Evolutionary conservation across 2,113 vertebrate genomes (phyloP).

Genomic region (Beaufortia kweichowensis): DNA sequence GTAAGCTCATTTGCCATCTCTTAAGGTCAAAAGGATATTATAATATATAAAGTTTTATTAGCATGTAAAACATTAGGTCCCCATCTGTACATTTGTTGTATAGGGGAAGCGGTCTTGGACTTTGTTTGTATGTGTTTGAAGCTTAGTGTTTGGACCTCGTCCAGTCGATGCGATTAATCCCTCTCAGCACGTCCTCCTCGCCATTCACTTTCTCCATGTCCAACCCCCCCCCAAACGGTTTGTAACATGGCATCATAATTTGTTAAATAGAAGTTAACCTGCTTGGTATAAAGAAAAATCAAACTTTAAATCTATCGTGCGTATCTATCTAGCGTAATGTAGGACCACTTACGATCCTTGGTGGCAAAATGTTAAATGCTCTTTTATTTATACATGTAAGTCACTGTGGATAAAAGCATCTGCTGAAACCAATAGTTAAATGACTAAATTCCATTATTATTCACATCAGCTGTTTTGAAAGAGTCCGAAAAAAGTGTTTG

Average conservation of each 20-base stretch:
- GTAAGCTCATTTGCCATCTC: too few species aligned
- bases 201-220: conserved; percentile 7
- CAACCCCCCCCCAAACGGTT: background rate
- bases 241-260: too few species aligned
- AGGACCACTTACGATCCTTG: too few species aligned
- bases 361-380: too few species aligned
- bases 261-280: background rate
- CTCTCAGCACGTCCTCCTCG: conserved; percentile 41
- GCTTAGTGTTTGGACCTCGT: conserved; percentile 43
- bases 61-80: background rate
- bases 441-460: too few species aligned
- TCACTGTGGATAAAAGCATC: conserved; percentile 26
- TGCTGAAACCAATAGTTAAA: too few species aligned
- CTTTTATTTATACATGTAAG: too few species aligned
- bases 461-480: too few species aligned
- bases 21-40: too few species aligned
- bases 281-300: background rate
- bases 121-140: conserved; percentile 45
- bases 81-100: background rate
- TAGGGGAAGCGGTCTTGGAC: conserved; percentile 26
- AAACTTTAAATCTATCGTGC: too few species aligned
- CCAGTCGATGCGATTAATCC: conserved; percentile 53
- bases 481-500: too few species aligned
- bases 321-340: too few species aligned
- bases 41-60: background rate